Conservation (phyloP, 2,888 invertebrate species). For the Leptura quadrifasciata region DNA sequence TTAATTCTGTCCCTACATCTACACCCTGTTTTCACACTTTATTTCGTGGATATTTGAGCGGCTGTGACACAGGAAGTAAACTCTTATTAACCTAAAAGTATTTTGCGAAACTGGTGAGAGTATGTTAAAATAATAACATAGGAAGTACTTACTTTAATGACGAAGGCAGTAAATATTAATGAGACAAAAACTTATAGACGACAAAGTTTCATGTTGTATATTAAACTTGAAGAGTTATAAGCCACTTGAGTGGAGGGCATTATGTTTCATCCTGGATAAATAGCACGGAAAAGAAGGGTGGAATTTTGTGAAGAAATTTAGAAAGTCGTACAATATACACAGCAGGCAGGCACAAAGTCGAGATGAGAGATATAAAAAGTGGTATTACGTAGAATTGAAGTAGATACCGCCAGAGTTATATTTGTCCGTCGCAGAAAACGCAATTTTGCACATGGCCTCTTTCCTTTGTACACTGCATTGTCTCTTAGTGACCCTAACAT, state of each 20-base stretch:
- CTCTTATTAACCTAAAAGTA: background rate
- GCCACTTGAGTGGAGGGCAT: constrained; percentile 47
- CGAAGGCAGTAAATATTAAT: constrained; percentile 44
- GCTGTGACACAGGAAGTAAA: background rate
- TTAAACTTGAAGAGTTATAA: constrained; percentile 50
- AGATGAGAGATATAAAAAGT: constrained; percentile 55
- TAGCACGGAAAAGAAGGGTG: constrained; percentile 48
- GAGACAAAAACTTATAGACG: constrained; percentile 45
- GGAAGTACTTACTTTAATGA: constrained; percentile 37
- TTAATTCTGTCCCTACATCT: background rate
- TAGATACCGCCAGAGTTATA: constrained; percentile 57
- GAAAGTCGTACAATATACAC: constrained; percentile 46
- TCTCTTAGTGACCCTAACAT: constrained; percentile 46
- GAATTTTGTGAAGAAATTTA: constrained; percentile 54
- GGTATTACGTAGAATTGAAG: constrained; percentile 55
- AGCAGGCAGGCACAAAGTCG: constrained; percentile 42
- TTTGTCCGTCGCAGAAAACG: constrained; percentile 55
- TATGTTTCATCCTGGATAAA: constrained; percentile 52
- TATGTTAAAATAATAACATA: constrained; percentile 26
- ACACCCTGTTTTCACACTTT: background rate
- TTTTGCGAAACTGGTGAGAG: constrained; percentile 1
- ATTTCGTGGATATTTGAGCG: background rate
- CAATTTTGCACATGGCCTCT: constrained; percentile 57
- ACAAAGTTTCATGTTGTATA: constrained; percentile 48
- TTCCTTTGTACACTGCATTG: constrained; percentile 45